A percentile compares a stretch with the other conserved stretches of the same genome.
phyloP scores from a whole-genome alignment of 1,140 invertebrate species.

The Papilio helenus region DNA sequence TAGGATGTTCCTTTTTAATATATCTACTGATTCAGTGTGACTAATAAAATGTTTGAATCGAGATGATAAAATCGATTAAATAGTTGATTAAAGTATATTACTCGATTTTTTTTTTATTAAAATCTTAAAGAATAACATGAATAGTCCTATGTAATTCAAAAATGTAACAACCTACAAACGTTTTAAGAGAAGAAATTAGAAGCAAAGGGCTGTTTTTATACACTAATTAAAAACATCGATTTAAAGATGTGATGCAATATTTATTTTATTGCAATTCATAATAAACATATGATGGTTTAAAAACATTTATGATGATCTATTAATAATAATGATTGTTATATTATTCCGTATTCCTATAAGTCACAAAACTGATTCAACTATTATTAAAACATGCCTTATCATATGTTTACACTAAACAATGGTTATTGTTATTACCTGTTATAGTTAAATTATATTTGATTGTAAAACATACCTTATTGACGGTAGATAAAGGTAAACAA shows the following conservation, averaged over 20 bases:
- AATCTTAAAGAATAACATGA: too few species aligned
- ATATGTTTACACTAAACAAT: slow-evolving; percentile 12
- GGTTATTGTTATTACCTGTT: background rate
- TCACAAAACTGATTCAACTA: slow-evolving; percentile 1
- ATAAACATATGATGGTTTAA: background rate
- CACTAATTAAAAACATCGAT: background rate
- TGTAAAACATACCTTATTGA: background rate
- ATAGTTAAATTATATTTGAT: background rate
- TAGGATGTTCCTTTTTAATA: slow-evolving; percentile 47
- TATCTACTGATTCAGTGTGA: background rate
- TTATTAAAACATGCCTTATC: slow-evolving; percentile 1
- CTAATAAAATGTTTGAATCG: background rate
- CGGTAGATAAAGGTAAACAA: background rate
- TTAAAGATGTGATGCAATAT: background rate
- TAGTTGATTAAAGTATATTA: too few species aligned
- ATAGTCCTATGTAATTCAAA: too few species aligned
- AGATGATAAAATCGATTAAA: background rate
- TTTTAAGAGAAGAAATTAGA: too few species aligned
- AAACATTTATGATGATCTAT: background rate
- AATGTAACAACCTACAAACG: too few species aligned
- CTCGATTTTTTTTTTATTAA: too few species aligned
- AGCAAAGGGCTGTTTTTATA: too few species aligned
- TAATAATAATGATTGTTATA: background rate
- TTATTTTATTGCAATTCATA: too few species aligned
- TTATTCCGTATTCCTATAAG: slow-evolving; percentile 5